Base-by-base conservation (phyloP, 37 sponge, comb jelly and placozoan genomes). In the Mnemiopsis leidyi region DNA sequence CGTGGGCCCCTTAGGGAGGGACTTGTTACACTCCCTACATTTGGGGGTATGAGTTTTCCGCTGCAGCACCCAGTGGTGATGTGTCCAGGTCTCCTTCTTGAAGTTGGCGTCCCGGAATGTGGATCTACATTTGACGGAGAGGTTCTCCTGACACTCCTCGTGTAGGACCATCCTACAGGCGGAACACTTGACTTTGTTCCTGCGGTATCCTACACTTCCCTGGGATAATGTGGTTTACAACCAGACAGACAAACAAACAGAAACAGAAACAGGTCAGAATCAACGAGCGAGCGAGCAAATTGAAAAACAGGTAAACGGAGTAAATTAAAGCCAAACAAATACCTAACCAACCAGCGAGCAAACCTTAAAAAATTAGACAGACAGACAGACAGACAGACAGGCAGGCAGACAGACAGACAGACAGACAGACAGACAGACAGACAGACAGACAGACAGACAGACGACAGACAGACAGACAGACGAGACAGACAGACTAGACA, bases 81-180 rank as follows among this genome's bases (percentile, higher is more conserved):
- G 90, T 3, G 90, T 85, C 90, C 90, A 85, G 90, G 61, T 28
- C 61, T 85, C 90, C 90, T 85, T 85, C 61, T 85, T 85, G 24
- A 85, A 85, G 90, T 85, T 85, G 25, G 40, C 90, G 23, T 40
- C 90, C 21, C 90, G 61, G 61, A 85, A 85, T 13, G 90, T 85
- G 23, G 79, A 40, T n/a, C 90, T 39, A 26, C 90, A 85, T 33
- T 85, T 40, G n/a, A 85, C 90, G 2, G 90, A 85, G 24, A 85
- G 90, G 28, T 38, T 85, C 30, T 85, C 90, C 61, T 85, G 90
- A 37, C 90, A 85, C 29, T 85, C 90, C 24, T 85, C 90, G 30
- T 85, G 90, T 3, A 85, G 90, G 0, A 85, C 90, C 90, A 85
- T 85, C 1, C 90, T 13, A 26, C 90, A 85, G 0, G 61, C 90